Conservation (phyloP, 2,113 vertebrate species). For the Mus pahari region DNA sequence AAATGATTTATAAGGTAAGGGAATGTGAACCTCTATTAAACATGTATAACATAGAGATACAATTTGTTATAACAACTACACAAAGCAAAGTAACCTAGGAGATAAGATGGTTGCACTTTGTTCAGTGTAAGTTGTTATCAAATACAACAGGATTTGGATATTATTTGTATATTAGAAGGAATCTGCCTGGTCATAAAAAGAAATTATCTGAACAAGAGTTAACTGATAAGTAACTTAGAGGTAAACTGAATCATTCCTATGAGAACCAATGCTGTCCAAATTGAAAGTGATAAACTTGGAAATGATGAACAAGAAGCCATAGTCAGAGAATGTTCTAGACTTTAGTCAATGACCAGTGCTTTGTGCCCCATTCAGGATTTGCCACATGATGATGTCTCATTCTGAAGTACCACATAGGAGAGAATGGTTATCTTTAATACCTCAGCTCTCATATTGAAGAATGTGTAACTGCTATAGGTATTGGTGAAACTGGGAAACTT, state of each 20-base stretch:
- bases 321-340: neutral
- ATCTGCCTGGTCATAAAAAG: neutral
- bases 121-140: neutral
- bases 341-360: neutral
- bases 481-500: neutral
- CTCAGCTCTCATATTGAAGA: neutral
- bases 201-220: neutral
- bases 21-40: neutral
- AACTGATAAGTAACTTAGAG: neutral
- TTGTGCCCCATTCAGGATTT: neutral
- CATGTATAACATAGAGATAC: neutral
- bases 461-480: rapidly evolving
- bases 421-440: neutral
- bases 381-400: neutral
- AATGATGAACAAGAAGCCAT: neutral
- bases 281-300: neutral
- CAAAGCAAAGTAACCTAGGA: neutral
- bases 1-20: neutral
- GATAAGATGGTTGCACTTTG: neutral
- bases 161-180: neutral
- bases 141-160: neutral
- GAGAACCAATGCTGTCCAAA: too few species aligned
- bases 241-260: neutral
- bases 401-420: neutral
- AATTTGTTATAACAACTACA: neutral